Percentiles rank a stretch among this genome's conserved stretches.
phyloP scores from a whole-genome alignment of 2,797 vertebrate species.

The Amniataba percoides region DNA sequence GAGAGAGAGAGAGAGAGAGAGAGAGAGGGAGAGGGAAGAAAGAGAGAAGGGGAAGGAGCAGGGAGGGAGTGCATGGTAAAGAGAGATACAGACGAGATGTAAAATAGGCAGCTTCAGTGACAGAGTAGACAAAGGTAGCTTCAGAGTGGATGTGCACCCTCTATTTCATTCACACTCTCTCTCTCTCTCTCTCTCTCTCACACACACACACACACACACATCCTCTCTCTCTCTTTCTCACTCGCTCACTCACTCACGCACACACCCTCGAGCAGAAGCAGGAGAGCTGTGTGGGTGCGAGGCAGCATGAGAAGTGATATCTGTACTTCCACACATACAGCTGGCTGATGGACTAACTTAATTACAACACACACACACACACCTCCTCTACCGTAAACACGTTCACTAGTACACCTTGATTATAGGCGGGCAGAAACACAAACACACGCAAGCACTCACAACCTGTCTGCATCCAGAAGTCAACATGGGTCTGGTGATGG shows the following conservation, averaged over 20 bases:
- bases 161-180: conserved; percentile 70
- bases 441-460: conserved; percentile 26
- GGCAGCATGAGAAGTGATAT: conserved; percentile 77
- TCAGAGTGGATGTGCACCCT: conserved; percentile 66
- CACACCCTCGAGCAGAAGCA: conserved; percentile 74
- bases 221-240: conserved; percentile 34
- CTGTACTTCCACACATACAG: conserved; percentile 67
- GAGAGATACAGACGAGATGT: conserved; percentile 60
- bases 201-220: conserved; percentile 15
- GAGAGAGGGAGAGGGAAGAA: conserved; percentile 14
- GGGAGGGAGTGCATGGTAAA: conserved; percentile 39
- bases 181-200: conserved; percentile 16
- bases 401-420: conserved; percentile 46
- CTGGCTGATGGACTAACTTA: conserved; percentile 76
- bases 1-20: conserved; percentile 29
- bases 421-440: conserved; percentile 10
- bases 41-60: conserved; percentile 10
- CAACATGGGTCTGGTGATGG: conserved; percentile 86
- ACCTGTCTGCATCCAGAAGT: conserved; percentile 61
- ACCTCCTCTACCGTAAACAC: conserved; percentile 28
- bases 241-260: conserved; percentile 49
- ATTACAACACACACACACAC: conserved; percentile 61
- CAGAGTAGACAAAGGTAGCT: conserved; percentile 79
- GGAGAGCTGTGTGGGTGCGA: conserved; percentile 71
- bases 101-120: conserved; percentile 75